These are phyloP conservation scores for Pachypeltis micranthus DNA, from an alignment of 1,140 invertebrate genomes.

Conservation along the genomic window DNA sequence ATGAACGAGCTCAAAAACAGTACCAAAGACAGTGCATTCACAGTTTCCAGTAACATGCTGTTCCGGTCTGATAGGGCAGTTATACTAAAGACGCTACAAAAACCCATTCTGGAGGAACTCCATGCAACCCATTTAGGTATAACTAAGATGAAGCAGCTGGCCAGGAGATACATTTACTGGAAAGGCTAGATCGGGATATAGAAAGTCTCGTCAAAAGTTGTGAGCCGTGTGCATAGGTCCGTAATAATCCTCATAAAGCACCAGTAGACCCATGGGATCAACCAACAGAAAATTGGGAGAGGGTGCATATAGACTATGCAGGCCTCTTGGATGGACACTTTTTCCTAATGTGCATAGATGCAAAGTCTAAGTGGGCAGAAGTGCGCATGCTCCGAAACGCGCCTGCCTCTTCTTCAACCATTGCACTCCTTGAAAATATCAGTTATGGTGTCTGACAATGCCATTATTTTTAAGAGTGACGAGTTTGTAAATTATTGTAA, in stretches of 20 bases:
- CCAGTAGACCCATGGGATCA: conserved; percentile 27
- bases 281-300: conserved; percentile 27
- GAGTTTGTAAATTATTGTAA: conserved; percentile 27
- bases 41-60: conserved; percentile 11
- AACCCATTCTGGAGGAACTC: conserved; percentile 17
- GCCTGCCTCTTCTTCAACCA: neutral
- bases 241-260: conserved; percentile 25
- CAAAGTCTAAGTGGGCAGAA: conserved; percentile 24
- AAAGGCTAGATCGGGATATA: conserved; percentile 27
- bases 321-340: conserved; percentile 29
- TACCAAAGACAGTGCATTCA: conserved; percentile 10
- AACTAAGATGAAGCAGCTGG: conserved; percentile 30
- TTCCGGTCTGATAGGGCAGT: conserved; percentile 12
- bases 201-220: conserved; percentile 27
- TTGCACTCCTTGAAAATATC: conserved; percentile 11
- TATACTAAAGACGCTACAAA: conserved; percentile 15
- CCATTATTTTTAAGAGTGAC: conserved; percentile 31
- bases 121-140: conserved; percentile 27
- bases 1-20: neutral
- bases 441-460: conserved; percentile 25
- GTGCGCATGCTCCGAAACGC: neutral
- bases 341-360: conserved; percentile 37
- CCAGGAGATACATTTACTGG: conserved; percentile 27
- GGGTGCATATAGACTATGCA: conserved; percentile 31
- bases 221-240: conserved; percentile 21